Evolutionary conservation across 2,113 vertebrate genomes (phyloP).

Genomic region (Capricornis sumatraensis): DNA sequence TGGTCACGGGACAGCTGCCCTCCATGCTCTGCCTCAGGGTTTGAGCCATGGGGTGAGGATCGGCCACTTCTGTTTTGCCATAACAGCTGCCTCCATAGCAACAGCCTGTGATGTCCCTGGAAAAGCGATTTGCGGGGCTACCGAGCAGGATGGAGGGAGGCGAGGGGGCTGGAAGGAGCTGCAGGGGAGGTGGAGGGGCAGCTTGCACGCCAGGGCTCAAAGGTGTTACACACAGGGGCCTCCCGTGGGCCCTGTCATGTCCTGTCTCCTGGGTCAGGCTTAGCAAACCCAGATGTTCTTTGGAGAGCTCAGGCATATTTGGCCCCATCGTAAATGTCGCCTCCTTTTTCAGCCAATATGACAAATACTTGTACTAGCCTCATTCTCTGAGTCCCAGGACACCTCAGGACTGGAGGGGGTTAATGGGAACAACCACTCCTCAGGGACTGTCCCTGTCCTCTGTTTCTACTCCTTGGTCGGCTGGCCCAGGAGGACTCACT

Average conservation of each 20-base stretch:
- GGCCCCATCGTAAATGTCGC: not conserved
- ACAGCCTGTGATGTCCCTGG: slow-evolving; percentile 47
- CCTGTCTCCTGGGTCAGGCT: not conserved
- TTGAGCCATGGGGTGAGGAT: not conserved
- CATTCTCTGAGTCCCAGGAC: not conserved
- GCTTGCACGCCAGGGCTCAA: not conserved
- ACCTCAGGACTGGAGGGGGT: not conserved
- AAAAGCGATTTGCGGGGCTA: not conserved
- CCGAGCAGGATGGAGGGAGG: not conserved
- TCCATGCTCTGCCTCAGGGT: not conserved
- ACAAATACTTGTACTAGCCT: not conserved
- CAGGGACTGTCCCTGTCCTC: not conserved
- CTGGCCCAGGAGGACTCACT: slow-evolving; percentile 12
- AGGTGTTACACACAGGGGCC: not conserved
- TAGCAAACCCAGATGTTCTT: slow-evolving; percentile 49
- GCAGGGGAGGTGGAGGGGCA: fast-evolving
- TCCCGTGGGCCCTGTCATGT: not conserved
- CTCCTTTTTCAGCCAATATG: slow-evolving; percentile 10
- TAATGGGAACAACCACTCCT: not conserved
- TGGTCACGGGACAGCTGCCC: not conserved
- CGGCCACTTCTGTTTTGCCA: slow-evolving; percentile 43
- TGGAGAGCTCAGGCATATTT: not conserved
- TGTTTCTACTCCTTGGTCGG: not conserved
- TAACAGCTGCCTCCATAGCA: slow-evolving; percentile 53
- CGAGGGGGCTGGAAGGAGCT: not conserved